Evolutionary conservation across 2,888 invertebrate species (phyloP), one percentile per base, ranked within the genome.

Genomic region (Sisyra nigra): DNA sequence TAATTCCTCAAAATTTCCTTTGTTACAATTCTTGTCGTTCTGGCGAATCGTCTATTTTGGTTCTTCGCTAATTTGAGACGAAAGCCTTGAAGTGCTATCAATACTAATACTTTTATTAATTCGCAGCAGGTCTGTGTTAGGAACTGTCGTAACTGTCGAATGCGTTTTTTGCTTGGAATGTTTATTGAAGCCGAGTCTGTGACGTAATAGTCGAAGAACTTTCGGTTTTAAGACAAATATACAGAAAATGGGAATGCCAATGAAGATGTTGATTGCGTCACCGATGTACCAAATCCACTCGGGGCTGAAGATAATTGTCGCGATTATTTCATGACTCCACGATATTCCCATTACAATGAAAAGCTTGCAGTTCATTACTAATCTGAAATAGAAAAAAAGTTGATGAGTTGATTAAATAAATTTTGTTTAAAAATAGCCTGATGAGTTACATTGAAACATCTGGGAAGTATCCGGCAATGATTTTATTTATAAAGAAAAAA

Each of bases 321-420:
- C 76, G 9, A 75, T 54, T 4, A 79, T 61, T 58, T 83, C 83
- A 37, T 77, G 66, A 2, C 74, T 61, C 79, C 83, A 84, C 1
- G 77, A 74, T 0, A 82, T 72, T 1, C 85, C 84, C 84, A 84
- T 85, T 37, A 84, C 80, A 46, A 83, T 65, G 63, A 82, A 83
- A 1, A 85, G 61, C 55, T 84, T 84, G 1, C 76, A 66, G 45
- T 80, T 80, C 65, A 84, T 69, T 24, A 72, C 61, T 49, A 82
- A 74, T 55, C 82, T 79, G 60, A 40, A 62, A 62, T 14, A 15
- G 10, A 33, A 41, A 11, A 15, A 17, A 33, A 34, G n/a, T n/a
- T n/a, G n/a, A n/a, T n/a, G 24, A 19, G 11, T 39, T 18, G 10
- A 15, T 13, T 17, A 17, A 17, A n/a, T 10, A 17, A 18, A 39